A percentile compares a stretch with the other conserved stretches of the same genome.
Evolutionary conservation across 2,797 vertebrate genomes (phyloP).

Genomic region (Amphiprion clarkii): DNA sequence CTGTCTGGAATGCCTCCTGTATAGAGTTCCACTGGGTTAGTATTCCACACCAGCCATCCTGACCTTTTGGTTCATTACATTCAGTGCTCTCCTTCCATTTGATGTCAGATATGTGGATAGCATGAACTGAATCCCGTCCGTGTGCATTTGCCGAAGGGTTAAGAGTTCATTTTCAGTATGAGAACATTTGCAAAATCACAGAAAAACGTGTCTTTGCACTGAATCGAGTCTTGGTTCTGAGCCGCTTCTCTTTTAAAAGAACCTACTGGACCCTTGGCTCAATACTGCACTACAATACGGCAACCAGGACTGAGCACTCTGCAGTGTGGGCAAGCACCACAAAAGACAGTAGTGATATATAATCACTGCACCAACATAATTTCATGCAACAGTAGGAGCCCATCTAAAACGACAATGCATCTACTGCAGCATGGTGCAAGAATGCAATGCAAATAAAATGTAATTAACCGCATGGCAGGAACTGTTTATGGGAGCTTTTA

Average conservation of each 20-base stretch:
- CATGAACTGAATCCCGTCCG: constrained; percentile 2
- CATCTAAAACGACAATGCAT: background rate
- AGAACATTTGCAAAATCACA: background rate
- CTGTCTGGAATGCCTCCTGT: constrained; percentile 52
- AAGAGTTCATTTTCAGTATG: constrained; percentile 16
- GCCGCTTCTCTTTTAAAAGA: background rate
- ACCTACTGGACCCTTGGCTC: background rate
- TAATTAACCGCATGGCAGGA: no score
- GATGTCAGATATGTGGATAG: constrained; percentile 22
- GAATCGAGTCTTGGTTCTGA: background rate
- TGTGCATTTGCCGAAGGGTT: background rate
- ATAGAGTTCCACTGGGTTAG: constrained; percentile 65
- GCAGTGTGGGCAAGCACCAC: background rate
- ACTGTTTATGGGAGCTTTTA: no score
- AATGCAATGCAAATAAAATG: background rate
- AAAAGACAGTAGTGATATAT: background rate
- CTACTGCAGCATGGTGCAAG: background rate
- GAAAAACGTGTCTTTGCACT: background rate
- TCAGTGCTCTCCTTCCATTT: constrained; percentile 29
- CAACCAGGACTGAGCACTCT: background rate
- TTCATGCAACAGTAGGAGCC: background rate
- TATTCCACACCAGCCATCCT: constrained; percentile 42
- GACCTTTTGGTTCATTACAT: constrained; percentile 31
- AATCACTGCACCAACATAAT: background rate
- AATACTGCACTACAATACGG: background rate